Evolutionary conservation across 2,888 invertebrate genomes (phyloP), one percentile per base, ranked within the genome.

Genomic region (Drosophila niveifrons): DNA sequence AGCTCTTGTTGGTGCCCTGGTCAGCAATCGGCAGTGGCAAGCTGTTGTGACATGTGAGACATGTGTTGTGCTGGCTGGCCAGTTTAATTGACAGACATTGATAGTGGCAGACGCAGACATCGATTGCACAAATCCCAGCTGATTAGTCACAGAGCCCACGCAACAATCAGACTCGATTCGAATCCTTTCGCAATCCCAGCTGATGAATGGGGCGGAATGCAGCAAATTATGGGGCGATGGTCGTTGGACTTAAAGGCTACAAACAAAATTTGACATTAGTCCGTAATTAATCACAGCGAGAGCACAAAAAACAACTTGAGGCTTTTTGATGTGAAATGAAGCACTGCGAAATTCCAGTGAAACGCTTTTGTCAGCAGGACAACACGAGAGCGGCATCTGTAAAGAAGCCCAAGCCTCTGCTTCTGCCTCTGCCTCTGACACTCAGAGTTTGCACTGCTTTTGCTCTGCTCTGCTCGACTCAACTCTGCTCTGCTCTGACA

Each of bases 51-150:
- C 71, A 77, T 76, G 66, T 64, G 65, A 51, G 85, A 74, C 88
- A 76, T 65, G 77, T 36, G 36, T 23, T 23, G 23, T 23, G 23
- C 23, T 23, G 23, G 23, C 67, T 71, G 72, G 56, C 62, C 64
- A 70, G 58, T 55, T 75, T 77, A 79, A 82, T 79, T 84, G 88
- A 83, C 77, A 79, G 79, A 73, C 88, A 70, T 67, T 73, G 85
- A 79, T 85, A 79, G 51, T 75, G 77, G 31, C 62, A 55, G 53
- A 67, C 73, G 31, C 31, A 31, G 52, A 34, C 63, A 46, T 44
- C 13, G 65, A 58, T 58, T 57, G 64, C 28, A 29, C 48, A 31
- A 28, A 57, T 72, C 66, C 34, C 52, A 47, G 28, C 52, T 58
- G 75, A 75, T 72, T 65, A 75, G 57, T 48, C 43, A 36, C 34